A percentile compares a stretch with the other conserved stretches of the same genome.
Evolutionary conservation across 2,113 vertebrate genomes (phyloP).

Genomic region (Microtus pennsylvanicus): DNA sequence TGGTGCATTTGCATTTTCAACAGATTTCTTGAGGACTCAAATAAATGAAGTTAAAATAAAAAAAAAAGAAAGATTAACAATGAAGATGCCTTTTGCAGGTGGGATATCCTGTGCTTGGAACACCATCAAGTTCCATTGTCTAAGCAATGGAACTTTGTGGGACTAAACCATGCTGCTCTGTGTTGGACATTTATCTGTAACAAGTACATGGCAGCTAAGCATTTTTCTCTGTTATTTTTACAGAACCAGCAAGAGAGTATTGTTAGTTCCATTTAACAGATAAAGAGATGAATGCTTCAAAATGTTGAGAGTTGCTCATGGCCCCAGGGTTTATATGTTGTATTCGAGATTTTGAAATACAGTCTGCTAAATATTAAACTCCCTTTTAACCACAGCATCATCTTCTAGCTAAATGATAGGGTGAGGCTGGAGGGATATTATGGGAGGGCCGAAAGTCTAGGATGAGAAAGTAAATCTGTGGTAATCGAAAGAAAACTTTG

Average conservation of each 20-base stretch:
- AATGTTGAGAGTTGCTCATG: background rate
- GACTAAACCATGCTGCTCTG: background rate
- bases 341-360: background rate
- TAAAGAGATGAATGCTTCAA: background rate
- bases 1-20: conserved; percentile 53
- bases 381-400: background rate
- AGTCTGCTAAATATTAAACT: background rate
- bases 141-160: background rate
- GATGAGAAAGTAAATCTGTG: conserved; percentile 1
- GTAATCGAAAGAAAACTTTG: conserved; percentile 32
- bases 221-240: conserved; percentile 33
- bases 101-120: background rate
- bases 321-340: background rate
- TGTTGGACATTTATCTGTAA: background rate
- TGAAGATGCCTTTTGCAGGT: background rate
- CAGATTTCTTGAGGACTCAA: conserved; percentile 30
- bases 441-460: background rate
- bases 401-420: background rate
- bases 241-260: background rate
- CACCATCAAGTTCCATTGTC: background rate
- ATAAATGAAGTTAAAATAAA: background rate
- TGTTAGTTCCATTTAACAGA: conserved; percentile 39
- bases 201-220: background rate
- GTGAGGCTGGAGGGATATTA: background rate
- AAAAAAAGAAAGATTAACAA: background rate